Percentiles rank a stretch among this genome's conserved stretches.
phyloP scores from a whole-genome alignment of 2,888 invertebrate species.

The Oligia latruncula region DNA sequence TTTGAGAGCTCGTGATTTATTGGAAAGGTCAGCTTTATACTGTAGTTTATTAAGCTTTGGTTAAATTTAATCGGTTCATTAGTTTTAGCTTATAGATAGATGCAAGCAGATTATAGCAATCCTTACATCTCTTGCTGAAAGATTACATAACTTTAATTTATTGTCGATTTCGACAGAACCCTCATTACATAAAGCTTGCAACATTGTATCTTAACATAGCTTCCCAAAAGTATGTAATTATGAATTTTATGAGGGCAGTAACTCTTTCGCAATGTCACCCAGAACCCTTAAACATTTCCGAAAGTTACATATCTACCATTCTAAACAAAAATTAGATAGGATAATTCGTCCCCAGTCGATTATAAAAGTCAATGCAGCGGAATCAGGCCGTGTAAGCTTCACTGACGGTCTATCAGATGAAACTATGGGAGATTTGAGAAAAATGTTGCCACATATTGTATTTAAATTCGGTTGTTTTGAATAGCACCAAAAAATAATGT shows the following conservation, averaged over 20 bases:
- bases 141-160: not conserved
- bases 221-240: constrained; percentile 45
- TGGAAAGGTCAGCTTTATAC: constrained; percentile 18
- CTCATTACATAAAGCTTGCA: constrained; percentile 8
- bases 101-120: not conserved
- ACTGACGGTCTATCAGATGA: constrained; percentile 53
- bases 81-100: not conserved
- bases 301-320: constrained; percentile 58
- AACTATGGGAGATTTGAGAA: constrained; percentile 12
- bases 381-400: constrained; percentile 63
- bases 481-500: not conserved
- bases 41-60: constrained; percentile 8
- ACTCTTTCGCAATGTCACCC: constrained; percentile 51
- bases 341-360: constrained; percentile 64
- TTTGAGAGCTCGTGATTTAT: constrained; percentile 39
- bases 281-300: constrained; percentile 48
- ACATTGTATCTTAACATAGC: constrained; percentile 12
- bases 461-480: constrained; percentile 5
- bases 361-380: constrained; percentile 68
- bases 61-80: constrained; percentile 22
- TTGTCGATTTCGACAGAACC: constrained; percentile 7
- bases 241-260: constrained; percentile 43
- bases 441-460: constrained; percentile 32
- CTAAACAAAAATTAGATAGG: constrained; percentile 54
- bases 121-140: not conserved